Conservation (phyloP, 2,888 invertebrate species). For the Actias luna region DNA sequence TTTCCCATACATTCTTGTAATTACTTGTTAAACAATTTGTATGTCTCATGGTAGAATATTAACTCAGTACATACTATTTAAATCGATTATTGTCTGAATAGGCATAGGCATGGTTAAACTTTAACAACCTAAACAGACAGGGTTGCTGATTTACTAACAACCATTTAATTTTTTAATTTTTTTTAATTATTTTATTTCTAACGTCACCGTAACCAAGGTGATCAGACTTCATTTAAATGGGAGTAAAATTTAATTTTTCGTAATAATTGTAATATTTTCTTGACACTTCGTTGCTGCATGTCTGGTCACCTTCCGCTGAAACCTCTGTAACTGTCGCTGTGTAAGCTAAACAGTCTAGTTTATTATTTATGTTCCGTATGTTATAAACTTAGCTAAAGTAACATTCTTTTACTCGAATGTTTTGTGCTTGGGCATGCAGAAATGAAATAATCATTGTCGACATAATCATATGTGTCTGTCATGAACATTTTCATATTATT, state of each 20-base stretch:
- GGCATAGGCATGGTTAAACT: slow-evolving; percentile 61
- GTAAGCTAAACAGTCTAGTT: slow-evolving; percentile 56
- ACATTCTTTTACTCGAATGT: slow-evolving; percentile 63
- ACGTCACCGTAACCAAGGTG: slow-evolving; percentile 76
- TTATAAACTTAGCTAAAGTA: slow-evolving; percentile 58
- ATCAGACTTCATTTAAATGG: slow-evolving; percentile 60
- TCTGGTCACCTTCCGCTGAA: slow-evolving; percentile 74
- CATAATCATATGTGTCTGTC: slow-evolving; percentile 45
- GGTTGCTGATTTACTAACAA: slow-evolving; percentile 58
- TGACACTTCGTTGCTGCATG: slow-evolving; percentile 72
- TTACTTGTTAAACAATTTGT: not conserved
- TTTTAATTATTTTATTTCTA: slow-evolving; percentile 55
- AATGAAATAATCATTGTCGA: slow-evolving; percentile 67
- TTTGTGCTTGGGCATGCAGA: slow-evolving; percentile 81
- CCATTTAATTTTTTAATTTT: slow-evolving; percentile 39
- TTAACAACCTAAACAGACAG: slow-evolving; percentile 70
- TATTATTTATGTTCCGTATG: slow-evolving; percentile 48
- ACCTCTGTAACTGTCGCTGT: slow-evolving; percentile 49
- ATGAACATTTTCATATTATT: slow-evolving; percentile 50
- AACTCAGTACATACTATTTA: not conserved
- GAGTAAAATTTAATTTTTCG: slow-evolving; percentile 19
- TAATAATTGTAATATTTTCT: not conserved
- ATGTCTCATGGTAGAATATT: slow-evolving; percentile 14
- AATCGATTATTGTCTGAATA: slow-evolving; percentile 26
- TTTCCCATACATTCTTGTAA: not conserved